These are phyloP conservation scores for Lordiphosa andalusiaca DNA, from an alignment of 2,888 invertebrate genomes.

Conservation along the genomic window DNA sequence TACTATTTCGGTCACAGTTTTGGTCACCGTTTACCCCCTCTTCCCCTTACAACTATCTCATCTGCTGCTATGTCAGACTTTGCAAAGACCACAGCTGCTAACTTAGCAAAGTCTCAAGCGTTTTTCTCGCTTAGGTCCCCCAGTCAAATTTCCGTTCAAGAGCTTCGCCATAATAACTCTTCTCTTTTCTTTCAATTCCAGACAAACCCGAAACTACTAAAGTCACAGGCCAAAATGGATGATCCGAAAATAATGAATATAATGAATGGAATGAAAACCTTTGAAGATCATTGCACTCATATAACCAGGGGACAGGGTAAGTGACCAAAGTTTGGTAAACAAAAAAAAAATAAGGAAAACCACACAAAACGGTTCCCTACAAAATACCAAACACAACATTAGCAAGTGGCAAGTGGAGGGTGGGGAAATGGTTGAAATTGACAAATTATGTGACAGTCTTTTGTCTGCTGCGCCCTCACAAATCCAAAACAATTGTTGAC, in stretches of 20 bases:
- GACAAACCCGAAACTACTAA: slow-evolving; percentile 16
- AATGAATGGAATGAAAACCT: slow-evolving; percentile 55
- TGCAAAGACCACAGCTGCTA: too few relatives aligned
- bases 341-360: slow-evolving; percentile 12
- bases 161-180: background rate
- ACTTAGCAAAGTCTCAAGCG: too few relatives aligned
- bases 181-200: slow-evolving; percentile 10
- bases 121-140: too few relatives aligned
- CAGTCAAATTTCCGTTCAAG: too few relatives aligned
- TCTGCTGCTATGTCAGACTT: too few relatives aligned
- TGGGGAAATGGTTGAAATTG: slow-evolving; percentile 61
- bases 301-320: slow-evolving; percentile 58
- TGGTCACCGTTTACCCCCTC: too few relatives aligned
- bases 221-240: slow-evolving; percentile 40
- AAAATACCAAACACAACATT: too few relatives aligned
- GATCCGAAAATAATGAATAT: slow-evolving; percentile 63
- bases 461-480: slow-evolving; percentile 48
- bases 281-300: slow-evolving; percentile 65
- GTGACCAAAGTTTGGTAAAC: slow-evolving; percentile 31
- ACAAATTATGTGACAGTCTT: slow-evolving; percentile 74
- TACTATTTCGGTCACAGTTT: too few relatives aligned
- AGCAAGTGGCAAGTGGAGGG: slow-evolving; percentile 9
- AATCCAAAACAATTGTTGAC: slow-evolving; percentile 72
- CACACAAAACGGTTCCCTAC: slow-evolving; percentile 5
- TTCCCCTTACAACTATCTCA: too few relatives aligned